phyloP scores from a whole-genome alignment of 2,113 vertebrate genomes.

The Pseudopipra pipra region DNA sequence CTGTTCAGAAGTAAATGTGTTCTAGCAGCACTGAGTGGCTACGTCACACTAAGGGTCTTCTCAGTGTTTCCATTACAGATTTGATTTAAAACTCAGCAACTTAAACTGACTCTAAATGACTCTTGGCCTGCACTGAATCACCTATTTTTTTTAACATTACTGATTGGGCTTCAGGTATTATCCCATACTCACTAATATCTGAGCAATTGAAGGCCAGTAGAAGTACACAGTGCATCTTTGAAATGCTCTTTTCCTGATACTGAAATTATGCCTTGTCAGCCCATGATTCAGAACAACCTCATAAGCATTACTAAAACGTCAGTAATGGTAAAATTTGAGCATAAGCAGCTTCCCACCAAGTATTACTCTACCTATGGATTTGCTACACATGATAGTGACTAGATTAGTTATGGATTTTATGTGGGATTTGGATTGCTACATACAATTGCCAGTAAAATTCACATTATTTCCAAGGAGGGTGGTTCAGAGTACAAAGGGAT shows the following conservation, averaged over 20 bases:
- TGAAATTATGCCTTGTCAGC: not conserved
- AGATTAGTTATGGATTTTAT: not conserved
- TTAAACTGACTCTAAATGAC: not conserved
- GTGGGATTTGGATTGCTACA: constrained; percentile 1
- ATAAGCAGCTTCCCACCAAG: not conserved
- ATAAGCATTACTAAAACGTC: not conserved
- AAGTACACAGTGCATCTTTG: not conserved
- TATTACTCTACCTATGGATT: not conserved
- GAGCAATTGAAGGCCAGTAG: not conserved
- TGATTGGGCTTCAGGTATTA: not conserved
- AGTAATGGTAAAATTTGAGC: not conserved
- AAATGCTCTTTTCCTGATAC: not conserved
- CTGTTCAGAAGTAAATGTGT: not conserved
- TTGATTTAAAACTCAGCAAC: not conserved
- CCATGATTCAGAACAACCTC: not conserved
- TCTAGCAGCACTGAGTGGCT: not conserved
- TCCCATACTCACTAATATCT: not conserved
- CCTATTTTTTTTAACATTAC: not conserved
- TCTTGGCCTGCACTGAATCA: not conserved
- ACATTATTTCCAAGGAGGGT: not conserved
- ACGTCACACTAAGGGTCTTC: not conserved
- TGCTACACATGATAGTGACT: not conserved
- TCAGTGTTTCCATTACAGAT: not conserved
- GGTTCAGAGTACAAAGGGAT: not conserved
- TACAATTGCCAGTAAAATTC: not conserved